Evolutionary conservation across 2,888 invertebrate species (phyloP).

Genomic region (Empis livida): DNA sequence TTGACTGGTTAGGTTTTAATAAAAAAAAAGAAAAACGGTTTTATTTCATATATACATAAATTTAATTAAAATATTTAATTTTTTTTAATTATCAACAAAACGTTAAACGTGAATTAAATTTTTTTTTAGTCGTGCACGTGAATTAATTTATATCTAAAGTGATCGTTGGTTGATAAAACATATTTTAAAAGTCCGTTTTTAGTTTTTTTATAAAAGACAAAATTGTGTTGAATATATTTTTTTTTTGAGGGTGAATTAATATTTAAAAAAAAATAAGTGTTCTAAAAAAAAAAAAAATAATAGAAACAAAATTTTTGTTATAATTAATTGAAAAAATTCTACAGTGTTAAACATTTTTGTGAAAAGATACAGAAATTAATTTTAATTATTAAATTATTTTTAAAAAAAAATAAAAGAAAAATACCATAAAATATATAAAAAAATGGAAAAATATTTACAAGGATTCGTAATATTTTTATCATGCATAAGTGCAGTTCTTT

Average conservation of each 20-base stretch:
- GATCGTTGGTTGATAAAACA: too few species aligned
- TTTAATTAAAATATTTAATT: background rate
- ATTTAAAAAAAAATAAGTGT: background rate
- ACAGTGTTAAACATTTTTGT: conserved; percentile 10
- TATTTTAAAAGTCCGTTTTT: too few species aligned
- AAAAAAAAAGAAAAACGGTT: background rate
- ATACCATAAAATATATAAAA: background rate
- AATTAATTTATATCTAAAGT: too few species aligned
- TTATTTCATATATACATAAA: background rate
- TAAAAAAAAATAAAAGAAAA: too few species aligned
- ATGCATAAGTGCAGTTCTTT: conserved; percentile 21
- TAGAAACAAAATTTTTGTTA: background rate
- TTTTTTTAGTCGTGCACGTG: too few species aligned
- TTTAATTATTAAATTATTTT: background rate
- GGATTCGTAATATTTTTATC: conserved; percentile 20
- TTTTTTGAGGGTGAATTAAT: background rate
- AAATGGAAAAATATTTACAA: conserved; percentile 14
- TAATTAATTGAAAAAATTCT: conserved; percentile 9
- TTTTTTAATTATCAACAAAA: background rate
- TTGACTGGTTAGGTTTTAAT: background rate
- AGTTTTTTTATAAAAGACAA: background rate
- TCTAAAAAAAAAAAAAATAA: background rate
- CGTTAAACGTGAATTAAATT: too few species aligned
- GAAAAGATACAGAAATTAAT: conserved; percentile 4
- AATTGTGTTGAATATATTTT: background rate